phyloP scores from a whole-genome alignment of 2,797 vertebrate species.

The Enteromius treurensis region DNA sequence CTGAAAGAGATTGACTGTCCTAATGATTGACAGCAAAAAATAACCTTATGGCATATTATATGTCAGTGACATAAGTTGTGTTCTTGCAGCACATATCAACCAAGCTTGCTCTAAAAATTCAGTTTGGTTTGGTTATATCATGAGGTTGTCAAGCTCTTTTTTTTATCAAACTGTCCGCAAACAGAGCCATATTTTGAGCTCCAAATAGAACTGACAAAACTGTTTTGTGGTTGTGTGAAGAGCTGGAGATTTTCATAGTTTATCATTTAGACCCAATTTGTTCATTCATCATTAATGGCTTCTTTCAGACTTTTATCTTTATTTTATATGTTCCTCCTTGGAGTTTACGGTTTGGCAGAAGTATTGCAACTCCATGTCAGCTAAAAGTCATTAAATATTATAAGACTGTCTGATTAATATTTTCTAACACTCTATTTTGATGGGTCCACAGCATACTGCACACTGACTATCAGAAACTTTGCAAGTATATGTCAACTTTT shows the following conservation, averaged over 20 bases:
- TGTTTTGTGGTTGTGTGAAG: conserved; percentile 1
- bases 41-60: not conserved
- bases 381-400: too few species aligned
- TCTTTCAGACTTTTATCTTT: conserved; percentile 15
- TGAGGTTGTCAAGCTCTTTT: not conserved
- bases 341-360: not conserved
- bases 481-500: too few species aligned
- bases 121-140: not conserved
- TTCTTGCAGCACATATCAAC: not conserved
- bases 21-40: not conserved
- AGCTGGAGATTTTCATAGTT: not conserved
- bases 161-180: not conserved
- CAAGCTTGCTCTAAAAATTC: not conserved
- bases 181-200: not conserved
- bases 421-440: too few species aligned
- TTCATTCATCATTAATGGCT: conserved; percentile 10
- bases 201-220: not conserved
- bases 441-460: too few species aligned
- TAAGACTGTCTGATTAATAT: too few species aligned
- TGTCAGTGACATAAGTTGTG: not conserved
- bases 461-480: too few species aligned
- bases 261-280: not conserved
- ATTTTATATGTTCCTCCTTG: conserved; percentile 17
- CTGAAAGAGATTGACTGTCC: not conserved
- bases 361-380: not conserved